These are phyloP conservation scores for Erannis defoliaria DNA, from an alignment of 2,888 invertebrate genomes.

Conservation along the genomic window DNA sequence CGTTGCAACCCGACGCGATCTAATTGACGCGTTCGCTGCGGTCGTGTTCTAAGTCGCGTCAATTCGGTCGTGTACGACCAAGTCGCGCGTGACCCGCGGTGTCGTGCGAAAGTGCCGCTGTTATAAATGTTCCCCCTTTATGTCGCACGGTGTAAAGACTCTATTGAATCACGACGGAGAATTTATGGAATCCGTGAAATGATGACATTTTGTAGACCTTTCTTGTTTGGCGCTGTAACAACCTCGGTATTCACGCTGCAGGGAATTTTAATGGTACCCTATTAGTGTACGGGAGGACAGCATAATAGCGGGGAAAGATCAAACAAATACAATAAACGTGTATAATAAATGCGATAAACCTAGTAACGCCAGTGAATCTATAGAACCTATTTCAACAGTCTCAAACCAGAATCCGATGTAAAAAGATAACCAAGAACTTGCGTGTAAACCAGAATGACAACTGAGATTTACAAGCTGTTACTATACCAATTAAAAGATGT, in stretches of 20 bases:
- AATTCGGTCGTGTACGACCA: slow-evolving; percentile 38
- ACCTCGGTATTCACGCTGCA: slow-evolving; percentile 31
- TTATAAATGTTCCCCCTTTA: slow-evolving; percentile 47
- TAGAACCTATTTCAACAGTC: slow-evolving; percentile 1
- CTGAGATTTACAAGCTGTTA: slow-evolving; percentile 14
- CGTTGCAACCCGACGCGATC: slow-evolving; percentile 45
- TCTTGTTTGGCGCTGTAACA: slow-evolving; percentile 40
- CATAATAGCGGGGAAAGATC: slow-evolving; percentile 23
- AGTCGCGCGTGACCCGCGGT: slow-evolving; percentile 49
- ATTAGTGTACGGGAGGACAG: slow-evolving; percentile 24
- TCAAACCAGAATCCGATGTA: background rate
- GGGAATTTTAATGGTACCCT: slow-evolving; percentile 33
- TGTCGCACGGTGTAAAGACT: slow-evolving; percentile 47
- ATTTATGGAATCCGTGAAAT: slow-evolving; percentile 48
- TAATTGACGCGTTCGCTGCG: slow-evolving; percentile 50
- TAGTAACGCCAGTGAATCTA: slow-evolving; percentile 7
- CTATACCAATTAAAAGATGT: slow-evolving; percentile 40
- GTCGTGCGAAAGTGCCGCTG: slow-evolving; percentile 49
- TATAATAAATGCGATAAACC: slow-evolving; percentile 12
- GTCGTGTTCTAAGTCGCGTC: slow-evolving; percentile 36
- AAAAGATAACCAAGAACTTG: slow-evolving; percentile 5
- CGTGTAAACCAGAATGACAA: background rate
- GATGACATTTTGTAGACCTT: slow-evolving; percentile 39
- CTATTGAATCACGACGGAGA: slow-evolving; percentile 48
- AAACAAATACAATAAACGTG: slow-evolving; percentile 13